Evolutionary conservation across 2,113 vertebrate species (phyloP), one percentile per base, ranked within the genome.

Genomic region (Nycticryphes semicollaris): DNA sequence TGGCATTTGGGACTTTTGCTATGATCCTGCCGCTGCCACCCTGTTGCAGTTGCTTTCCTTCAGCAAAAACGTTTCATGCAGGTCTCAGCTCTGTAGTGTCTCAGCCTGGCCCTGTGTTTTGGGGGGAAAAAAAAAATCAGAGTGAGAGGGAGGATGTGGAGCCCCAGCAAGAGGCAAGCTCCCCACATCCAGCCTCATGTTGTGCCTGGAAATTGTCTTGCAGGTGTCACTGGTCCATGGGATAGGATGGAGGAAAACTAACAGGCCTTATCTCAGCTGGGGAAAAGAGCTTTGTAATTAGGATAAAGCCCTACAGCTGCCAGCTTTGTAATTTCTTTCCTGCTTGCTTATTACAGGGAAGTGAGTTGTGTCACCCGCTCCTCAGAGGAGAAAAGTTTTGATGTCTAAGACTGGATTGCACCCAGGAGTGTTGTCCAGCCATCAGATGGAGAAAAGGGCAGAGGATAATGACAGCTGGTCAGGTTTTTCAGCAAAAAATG

Each of bases 221-320:
- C 27, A 79, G 53, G 84, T 78, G 64, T 68, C 33, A 47, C 51
- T 39, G 56, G 69, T 82, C 37, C 0, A 0, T 62, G 53, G 50
- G 39, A 70, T 86, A 43, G 72, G 72, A 70, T 90, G 47, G 56
- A 78, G 43, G 15, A 68, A 87, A 91, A 24, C 57, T 72, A 82
- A 87, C 39, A 59, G 89, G 73, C 69, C 17, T 76, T 51, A 35
- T 92, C 69, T 89, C 77, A 89, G 73, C 84, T 92, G 84, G 86
- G 31, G 48, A 79, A 59, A 86, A 87, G 54, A 77, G n/a, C 60
- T 89, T 53, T 82, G 12, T 62, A 78, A 94, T 89, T 64, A 87
- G 66, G 48, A 68, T 87, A 75, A 89, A 89, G 57, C 33, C 51
- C 35, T 89, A 43, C 80, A 92, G 57, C 77, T 89, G 84, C 23